phyloP scores from a whole-genome alignment of 2,797 vertebrate genomes.

The Cossypha dichroa region DNA sequence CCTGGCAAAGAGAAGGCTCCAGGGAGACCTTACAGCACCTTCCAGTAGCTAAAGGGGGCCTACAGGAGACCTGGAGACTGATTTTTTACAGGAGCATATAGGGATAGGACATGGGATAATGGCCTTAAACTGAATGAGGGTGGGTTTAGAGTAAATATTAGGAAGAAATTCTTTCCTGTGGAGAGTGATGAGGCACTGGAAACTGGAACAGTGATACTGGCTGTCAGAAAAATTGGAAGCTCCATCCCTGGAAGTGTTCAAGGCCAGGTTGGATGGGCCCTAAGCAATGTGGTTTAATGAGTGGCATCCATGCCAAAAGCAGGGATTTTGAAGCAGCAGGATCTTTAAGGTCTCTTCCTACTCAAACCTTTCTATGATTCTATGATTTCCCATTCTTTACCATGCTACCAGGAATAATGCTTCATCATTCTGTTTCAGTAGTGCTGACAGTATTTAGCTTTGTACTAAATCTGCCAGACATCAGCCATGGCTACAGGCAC shows the following conservation, averaged over 20 bases:
- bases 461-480: neutral
- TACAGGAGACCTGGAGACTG: neutral
- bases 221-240: neutral
- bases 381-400: neutral
- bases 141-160: neutral
- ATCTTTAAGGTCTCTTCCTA: neutral
- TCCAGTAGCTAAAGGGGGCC: neutral
- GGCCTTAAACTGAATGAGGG: neutral
- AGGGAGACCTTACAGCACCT: neutral
- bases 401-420: neutral
- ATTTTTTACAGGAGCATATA: neutral
- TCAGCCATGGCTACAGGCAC: neutral
- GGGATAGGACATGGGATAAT: neutral
- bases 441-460: neutral
- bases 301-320: neutral
- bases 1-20: neutral
- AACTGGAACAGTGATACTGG: neutral
- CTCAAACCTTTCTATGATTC: neutral
- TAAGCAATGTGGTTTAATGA: neutral
- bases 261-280: neutral
- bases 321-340: fast-evolving
- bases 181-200: neutral
- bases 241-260: neutral
- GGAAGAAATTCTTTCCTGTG: neutral
- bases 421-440: neutral